Base-by-base conservation (phyloP, 2,113 vertebrate genomes). In the Mesocricetus auratus region DNA sequence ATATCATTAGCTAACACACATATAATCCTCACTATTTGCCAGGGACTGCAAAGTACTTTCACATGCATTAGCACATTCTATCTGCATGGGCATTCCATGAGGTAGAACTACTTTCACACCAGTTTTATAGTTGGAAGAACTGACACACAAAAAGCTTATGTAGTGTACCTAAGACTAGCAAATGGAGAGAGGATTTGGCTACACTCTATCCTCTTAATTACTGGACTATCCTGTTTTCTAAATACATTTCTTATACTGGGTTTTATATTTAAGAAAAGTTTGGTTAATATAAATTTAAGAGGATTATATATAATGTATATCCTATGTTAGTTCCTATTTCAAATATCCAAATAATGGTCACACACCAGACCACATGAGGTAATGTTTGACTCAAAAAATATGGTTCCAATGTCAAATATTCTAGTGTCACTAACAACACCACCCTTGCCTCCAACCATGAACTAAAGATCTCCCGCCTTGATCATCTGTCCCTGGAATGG, bases 301-400 rank as follows among this genome's bases (percentile, higher is more conserved):
- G 42, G 26, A 85, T 77, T 91, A 39, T 36, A 21, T 66, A 60
- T 69, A 22, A 56, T 36, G 2, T 64, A 81, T 75, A 92, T 53
- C n/a, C 45, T 92, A 90, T 19, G 7, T 94, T 81, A 75, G n/a
- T 92, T 97, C 22, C 64, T 92, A 77, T 68, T 85, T 94, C 81
- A 93, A 93, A 95, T 89, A 93, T 26, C 91, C 83, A 83, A n/a
- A 22, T 47, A 83, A 60, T 50, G 62, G 62, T 81, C 89, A 45
- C 26, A 33, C 53, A 64, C 88, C 45, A 89, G 78, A 53, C 45
- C 39, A 73, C 81, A 92, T 68, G 36, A 95, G 29, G 71, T 92
- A 85, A 90, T 83, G 60, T 42, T 92, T 89, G 88, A 64, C 95
- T 92, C 86, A 74, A 64, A 69, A 95, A 92, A 86, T 68, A 53